phyloP scores from a whole-genome alignment of 2,113 vertebrate species.

The Catharus bicknelli region DNA sequence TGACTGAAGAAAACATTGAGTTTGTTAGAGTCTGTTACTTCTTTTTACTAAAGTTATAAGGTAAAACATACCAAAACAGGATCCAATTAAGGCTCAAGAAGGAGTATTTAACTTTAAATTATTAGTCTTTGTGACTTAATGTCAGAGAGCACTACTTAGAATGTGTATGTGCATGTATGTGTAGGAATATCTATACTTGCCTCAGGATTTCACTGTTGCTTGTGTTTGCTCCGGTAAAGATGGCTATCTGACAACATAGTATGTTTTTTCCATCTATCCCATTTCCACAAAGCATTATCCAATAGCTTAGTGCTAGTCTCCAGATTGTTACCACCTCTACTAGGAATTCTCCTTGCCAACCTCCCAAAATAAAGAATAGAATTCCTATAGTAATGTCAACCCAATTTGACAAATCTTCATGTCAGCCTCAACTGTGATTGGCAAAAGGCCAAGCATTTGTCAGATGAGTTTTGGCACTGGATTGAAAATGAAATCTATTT shows the following conservation, averaged over 20 bases:
- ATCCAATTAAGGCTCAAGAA: neutral
- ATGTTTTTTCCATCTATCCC: neutral
- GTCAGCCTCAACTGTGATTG: conserved; percentile 10
- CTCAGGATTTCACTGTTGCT: neutral
- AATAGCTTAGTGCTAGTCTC: neutral
- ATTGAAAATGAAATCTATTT: conserved; percentile 54
- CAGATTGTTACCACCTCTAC: neutral
- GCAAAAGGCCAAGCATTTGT: conserved; percentile 34
- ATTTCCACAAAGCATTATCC: neutral
- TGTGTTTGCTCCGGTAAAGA: neutral
- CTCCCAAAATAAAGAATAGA: conserved; percentile 4
- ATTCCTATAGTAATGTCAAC: conserved; percentile 11
- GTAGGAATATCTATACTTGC: neutral
- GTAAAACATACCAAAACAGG: neutral
- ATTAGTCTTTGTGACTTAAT: neutral
- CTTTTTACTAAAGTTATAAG: neutral
- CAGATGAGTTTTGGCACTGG: conserved; percentile 43
- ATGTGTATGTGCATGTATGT: rapidly evolving
- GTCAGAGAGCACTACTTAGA: neutral
- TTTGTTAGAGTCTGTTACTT: neutral
- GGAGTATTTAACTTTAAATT: neutral
- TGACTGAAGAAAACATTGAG: neutral
- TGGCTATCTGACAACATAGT: neutral
- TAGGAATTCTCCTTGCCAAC: neutral
- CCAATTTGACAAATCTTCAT: conserved; percentile 26